Base-by-base conservation (phyloP, 2,888 invertebrate genomes). In the Ceratothoa steindachneri region DNA sequence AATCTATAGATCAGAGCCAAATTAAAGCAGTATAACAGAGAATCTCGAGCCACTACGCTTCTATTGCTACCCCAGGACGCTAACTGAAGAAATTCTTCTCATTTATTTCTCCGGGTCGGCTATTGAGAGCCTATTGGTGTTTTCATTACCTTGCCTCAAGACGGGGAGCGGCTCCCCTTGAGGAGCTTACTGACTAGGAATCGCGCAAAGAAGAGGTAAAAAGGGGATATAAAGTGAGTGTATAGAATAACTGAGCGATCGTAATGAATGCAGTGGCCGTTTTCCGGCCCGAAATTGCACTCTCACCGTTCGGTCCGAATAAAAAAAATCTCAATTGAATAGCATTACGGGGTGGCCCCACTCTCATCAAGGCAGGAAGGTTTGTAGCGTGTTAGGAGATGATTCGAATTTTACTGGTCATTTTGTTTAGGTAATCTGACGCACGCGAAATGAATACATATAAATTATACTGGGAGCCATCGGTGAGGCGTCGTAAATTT, bases 51-150 rank as follows among this genome's bases (percentile, higher is more conserved):
- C n/a, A 60, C 1, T 3, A 12, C 60, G 60, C 60, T 60, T 60
- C 60, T 60, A 60, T 60, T 60, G 60, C 60, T 24, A 60, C 60
- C 60, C 24, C 60, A 60, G 60, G 60, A 60, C 22, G 60, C 60
- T 60, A 15, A 22, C 60, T 24, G 73, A 66, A 73, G 69, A 73
- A 73, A 73, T 73, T 73, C 69, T 69, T 69, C 64, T 73, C 65
- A 53, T 70, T 73, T 69, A 73, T 73, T 73, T 73, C 53, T 30
- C 53, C 66, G 29, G 67, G 69, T 51, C 53, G 69, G 70, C 69
- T 66, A 65, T 69, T 73, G 69, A 65, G 65, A 55, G 51, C 69
- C 73, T 65, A 73, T 73, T 73, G 69, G 65, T 73, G 73, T 73
- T 73, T 73, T 73, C 73, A 73, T 73, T 73, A 69, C 69, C 69